Base-by-base conservation (phyloP, 2,888 invertebrate genomes). In the Leuctra nigra region DNA sequence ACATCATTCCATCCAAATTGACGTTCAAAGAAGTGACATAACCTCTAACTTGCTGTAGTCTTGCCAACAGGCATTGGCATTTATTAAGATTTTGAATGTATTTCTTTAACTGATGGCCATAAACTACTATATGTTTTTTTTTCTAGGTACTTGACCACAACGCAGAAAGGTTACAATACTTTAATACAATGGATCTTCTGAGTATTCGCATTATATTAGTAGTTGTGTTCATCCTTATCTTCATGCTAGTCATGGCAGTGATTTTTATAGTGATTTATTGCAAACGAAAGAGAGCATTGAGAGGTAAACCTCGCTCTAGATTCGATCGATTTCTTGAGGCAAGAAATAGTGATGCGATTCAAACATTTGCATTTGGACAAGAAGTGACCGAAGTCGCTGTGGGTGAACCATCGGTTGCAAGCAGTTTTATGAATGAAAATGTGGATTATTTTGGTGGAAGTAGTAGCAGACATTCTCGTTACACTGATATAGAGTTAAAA, bases 201-300 rank as follows among this genome's bases (percentile, higher is more conserved):
- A 91, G 90, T 66, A 91, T 95, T 60, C 95, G 95, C 54, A 88
- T 96, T 57, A 94, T 94, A 1, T 76, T 96, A 33, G 93, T 96
- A n/a, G 91, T 95, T 60, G 91, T 92, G 22, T 95, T 96, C 76
- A 95, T 97, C 68, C 86, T 91, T 2, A 87, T 94, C 59, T 74
- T 94, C 13, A 78, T 94, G 52, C 85, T 93, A 13, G 92, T 91
- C 11, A 92, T 94, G 65, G 77, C 91, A 57, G 88, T 89, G 14
- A 92, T 92, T 46, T 95, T 95, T 67, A 81, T 95, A n/a, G 90
- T 94, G 36, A 94, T 93, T 70, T 83, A 93, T 46, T 77, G 94
- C 18, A 86, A 89, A 55, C 90, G 91, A 69, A 88, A 86, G 69
- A 87, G 90, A 71, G 91, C n/a, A n/a, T n/a, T n/a, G n/a, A n/a